Percentiles rank a stretch among this genome's conserved stretches.
Evolutionary conservation across 2,113 vertebrate species (phyloP).

Genomic region (Ammodytes marinus): DNA sequence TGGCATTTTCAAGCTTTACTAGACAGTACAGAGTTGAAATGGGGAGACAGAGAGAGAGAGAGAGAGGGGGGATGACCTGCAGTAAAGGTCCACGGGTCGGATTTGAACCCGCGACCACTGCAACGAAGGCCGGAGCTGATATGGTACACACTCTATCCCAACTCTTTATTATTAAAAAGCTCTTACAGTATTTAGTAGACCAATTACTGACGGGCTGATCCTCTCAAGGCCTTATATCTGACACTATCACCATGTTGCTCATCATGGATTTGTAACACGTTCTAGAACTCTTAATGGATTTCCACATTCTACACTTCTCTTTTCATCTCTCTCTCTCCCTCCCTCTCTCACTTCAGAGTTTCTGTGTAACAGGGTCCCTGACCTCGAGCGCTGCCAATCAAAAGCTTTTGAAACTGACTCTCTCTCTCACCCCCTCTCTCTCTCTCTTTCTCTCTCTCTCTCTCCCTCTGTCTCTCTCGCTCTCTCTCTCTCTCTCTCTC

Average conservation of each 20-base stretch:
- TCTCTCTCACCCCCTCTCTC: neutral
- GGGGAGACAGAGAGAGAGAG: no score
- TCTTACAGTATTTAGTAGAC: conserved; percentile 11
- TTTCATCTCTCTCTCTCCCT: conserved; percentile 1
- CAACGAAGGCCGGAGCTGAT: no score
- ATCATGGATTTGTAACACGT: neutral
- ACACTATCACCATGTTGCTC: neutral
- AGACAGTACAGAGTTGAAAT: no score
- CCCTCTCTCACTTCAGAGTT: conserved; percentile 42
- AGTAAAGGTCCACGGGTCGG: no score
- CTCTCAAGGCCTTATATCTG: conserved; percentile 15
- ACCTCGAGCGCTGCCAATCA: conserved; percentile 66
- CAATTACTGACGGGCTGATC: conserved; percentile 5
- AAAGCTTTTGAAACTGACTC: conserved; percentile 56
- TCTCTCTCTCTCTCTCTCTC: neutral
- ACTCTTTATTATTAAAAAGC: conserved; percentile 1
- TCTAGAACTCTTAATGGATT: neutral
- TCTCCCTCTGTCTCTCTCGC: neutral
- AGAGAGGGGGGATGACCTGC: no score
- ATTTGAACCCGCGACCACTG: no score
- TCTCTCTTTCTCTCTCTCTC: conserved; percentile 9
- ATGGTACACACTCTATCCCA: neutral
- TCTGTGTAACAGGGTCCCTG: conserved; percentile 38
- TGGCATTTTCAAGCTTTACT: no score
- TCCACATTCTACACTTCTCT: neutral